Base-by-base conservation (phyloP, 2,113 vertebrate genomes). In the Naja naja region DNA sequence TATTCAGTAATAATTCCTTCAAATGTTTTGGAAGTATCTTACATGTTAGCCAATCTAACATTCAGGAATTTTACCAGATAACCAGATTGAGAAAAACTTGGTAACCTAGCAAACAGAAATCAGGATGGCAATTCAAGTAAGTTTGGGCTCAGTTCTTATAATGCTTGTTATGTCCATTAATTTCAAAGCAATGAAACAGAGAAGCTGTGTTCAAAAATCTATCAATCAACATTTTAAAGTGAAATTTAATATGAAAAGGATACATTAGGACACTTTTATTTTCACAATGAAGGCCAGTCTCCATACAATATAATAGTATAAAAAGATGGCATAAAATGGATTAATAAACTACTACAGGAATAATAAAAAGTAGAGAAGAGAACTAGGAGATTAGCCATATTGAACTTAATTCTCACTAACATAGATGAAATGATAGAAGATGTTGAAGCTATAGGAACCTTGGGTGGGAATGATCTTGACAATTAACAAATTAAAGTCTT, bases 261-360 rank as follows among this genome's bases (percentile, higher is more conserved):
- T n/a, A 22, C 11, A n/a, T 64, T 64, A 64, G 30, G 14, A 81
- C 45, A 30, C 18, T 16, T 14, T 20, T 47, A 30, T 30, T 7
- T 1, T 39, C 22, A 9, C 69, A 4, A 2, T 47, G 4, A 90
- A 39, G 0, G 0, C 1, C 1, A 22, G 53, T 64, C 14, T 27
- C 30, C 58, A 47, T 25, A 60, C 39, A 55, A 5, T 58, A 1
- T 18, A 58, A 56, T 4, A 25, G 55, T 43, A n/a, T 64, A 14
- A 64, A n/a, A 64, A n/a, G 0, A 64, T n/a, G 25, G 60, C 27
- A 39, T 47, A 47, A 43, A 49, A 5, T 49, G 43, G 6, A 89
- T 45, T 30, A 85, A 54, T n/a, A 85, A 45, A 45, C 34, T 47
- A 56, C 56, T 30, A 27, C 25, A 56, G 5, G 25, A 39, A 25